Evolutionary conservation across 1,140 invertebrate genomes (phyloP), one percentile per base, ranked within the genome.

Genomic region (Coptotermes formosanus): DNA sequence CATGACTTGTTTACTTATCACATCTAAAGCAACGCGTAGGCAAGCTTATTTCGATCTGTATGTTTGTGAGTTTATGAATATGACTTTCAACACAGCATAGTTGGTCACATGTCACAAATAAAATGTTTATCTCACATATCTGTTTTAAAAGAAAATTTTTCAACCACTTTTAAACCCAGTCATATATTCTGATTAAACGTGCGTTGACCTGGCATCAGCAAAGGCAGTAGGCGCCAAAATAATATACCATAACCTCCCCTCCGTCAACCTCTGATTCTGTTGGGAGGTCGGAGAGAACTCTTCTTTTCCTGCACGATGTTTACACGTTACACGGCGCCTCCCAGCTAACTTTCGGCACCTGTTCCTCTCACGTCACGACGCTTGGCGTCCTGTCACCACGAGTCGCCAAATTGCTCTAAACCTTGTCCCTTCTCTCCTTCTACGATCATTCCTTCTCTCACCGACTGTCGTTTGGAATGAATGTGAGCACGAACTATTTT

Each of bases 271-370:
- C 21, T 9, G n/a, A n/a, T n/a, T 38, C 2, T 30, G 64, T 16
- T 75, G 64, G 64, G 64, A 75, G 64, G 64, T 75, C 25, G 64
- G 14, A 30, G 64, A 75, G 64, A 75, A 25, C 11, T 75, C n/a
- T 75, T 75, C 25, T 75, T 75, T n/a, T 12, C 8, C 64, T 75
- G 64, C 64, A 30, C 4, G 52, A 19, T 75, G 64, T 75, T 75
- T 75, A 75, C 64, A 75, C n/a, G 64, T 30, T 75, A 30, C n/a
- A 75, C n/a, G 64, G 64, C 83, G 85, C 30, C 85, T 38, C 64
- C 85, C 85, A 75, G 59, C 64, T 64, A 85, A 85, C 85, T 85
- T 85, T 85, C 85, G 85, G 85, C 85, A 85, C 85, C 85, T 85
- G 85, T 82, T 85, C 85, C 52, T 52, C 44, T 84, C 83, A 84